phyloP scores from a whole-genome alignment of 2,888 invertebrate genomes.

The Acronicta aceris region DNA sequence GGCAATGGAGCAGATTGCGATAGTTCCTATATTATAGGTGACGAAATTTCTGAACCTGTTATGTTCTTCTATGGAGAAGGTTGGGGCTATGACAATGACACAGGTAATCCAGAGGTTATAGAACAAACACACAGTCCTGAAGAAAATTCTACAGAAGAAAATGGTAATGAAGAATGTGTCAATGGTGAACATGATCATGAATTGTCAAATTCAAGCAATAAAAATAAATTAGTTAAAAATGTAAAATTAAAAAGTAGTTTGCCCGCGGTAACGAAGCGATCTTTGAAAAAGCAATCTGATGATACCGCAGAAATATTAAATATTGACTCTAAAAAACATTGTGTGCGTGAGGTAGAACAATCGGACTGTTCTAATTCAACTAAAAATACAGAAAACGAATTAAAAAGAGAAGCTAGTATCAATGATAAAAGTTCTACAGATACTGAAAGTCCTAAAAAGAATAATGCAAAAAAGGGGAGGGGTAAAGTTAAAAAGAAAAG shows the following conservation, averaged over 20 bases:
- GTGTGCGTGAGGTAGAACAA: constrained; percentile 76
- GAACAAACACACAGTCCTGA: constrained; percentile 69
- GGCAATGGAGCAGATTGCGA: constrained; percentile 92
- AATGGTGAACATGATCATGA: constrained; percentile 78
- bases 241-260: constrained; percentile 72
- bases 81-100: constrained; percentile 92
- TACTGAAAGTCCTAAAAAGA: constrained; percentile 73
- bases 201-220: constrained; percentile 67
- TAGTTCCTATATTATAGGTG: constrained; percentile 89
- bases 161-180: constrained; percentile 74
- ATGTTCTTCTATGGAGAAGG: constrained; percentile 93
- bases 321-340: constrained; percentile 81
- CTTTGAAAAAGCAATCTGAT: constrained; percentile 80
- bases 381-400: constrained; percentile 66
- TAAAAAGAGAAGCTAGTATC: constrained; percentile 69
- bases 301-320: constrained; percentile 76
- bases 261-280: constrained; percentile 74
- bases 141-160: constrained; percentile 73
- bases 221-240: constrained; percentile 73
- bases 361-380: constrained; percentile 74
- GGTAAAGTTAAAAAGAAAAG: constrained; percentile 80
- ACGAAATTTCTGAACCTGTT: constrained; percentile 92
- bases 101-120: constrained; percentile 90
- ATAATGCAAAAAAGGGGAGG: constrained; percentile 75
- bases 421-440: constrained; percentile 77